phyloP scores from a whole-genome alignment of 1,140 invertebrate genomes.

The Carposina sasakii region DNA sequence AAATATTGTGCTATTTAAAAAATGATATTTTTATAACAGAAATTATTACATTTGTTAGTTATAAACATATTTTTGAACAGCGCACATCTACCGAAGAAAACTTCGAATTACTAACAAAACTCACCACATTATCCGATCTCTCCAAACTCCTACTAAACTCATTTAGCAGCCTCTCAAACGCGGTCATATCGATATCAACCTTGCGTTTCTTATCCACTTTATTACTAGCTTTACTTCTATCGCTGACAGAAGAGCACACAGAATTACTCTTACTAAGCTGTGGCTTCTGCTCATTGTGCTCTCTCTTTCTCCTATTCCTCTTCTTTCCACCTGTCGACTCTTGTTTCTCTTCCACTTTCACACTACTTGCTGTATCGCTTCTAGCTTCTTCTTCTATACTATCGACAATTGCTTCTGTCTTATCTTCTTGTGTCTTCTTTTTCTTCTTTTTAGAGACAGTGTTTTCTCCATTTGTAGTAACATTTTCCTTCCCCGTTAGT shows the following conservation, averaged over 20 bases:
- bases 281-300: constrained; percentile 27
- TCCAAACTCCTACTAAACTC: constrained; percentile 50
- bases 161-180: constrained; percentile 46
- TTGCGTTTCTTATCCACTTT: constrained; percentile 28
- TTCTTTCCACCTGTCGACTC: constrained; percentile 10
- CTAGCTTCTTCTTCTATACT: constrained; percentile 6
- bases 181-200: constrained; percentile 29
- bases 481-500: constrained; percentile 25
- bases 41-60: too few relatives aligned
- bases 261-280: constrained; percentile 36
- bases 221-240: constrained; percentile 36
- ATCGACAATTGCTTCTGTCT: constrained; percentile 2
- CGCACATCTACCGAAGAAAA: too few relatives aligned
- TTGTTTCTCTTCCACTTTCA: constrained; percentile 8
- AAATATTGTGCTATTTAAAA: too few relatives aligned
- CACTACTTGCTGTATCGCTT: constrained; percentile 18
- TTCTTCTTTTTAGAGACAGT: constrained; percentile 5
- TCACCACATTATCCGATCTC: constrained; percentile 43
- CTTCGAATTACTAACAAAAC: not conserved
- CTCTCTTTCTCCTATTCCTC: constrained; percentile 36
- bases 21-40: too few relatives aligned
- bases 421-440: constrained; percentile 12
- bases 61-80: too few relatives aligned
- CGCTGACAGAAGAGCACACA: constrained; percentile 49
- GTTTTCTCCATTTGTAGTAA: constrained; percentile 29